Conservation (phyloP, 1,140 invertebrate species). For the Cephus cinctus region DNA sequence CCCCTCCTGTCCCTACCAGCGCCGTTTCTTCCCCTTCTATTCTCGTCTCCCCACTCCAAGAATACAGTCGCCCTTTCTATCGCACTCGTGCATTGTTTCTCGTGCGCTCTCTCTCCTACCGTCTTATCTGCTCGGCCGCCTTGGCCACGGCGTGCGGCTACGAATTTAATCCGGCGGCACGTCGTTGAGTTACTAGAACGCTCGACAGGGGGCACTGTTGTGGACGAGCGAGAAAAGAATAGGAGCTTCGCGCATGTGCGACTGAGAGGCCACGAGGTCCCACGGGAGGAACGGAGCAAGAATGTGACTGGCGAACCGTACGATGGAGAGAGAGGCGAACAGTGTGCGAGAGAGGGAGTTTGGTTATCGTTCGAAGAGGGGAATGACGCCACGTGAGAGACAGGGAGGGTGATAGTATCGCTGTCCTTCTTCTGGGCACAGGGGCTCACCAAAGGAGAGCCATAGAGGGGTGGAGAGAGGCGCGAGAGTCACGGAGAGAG, state of each 20-base stretch:
- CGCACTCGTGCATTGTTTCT: slow-evolving; percentile 11
- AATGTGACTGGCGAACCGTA: no score
- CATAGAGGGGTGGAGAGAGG: no score
- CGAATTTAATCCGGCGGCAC: slow-evolving; percentile 54
- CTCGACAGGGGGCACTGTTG: slow-evolving; percentile 44
- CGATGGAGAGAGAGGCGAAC: slow-evolving; percentile 20
- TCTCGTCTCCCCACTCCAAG: slow-evolving; percentile 11
- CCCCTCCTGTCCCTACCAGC: slow-evolving; percentile 29
- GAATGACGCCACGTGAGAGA: slow-evolving; percentile 20
- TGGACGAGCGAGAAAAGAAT: slow-evolving; percentile 26
- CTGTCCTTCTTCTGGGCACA: slow-evolving; percentile 16
- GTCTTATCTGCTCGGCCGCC: slow-evolving; percentile 34
- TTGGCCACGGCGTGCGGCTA: slow-evolving; percentile 20
- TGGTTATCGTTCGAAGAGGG: slow-evolving; percentile 30
- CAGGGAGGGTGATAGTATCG: slow-evolving; percentile 20
- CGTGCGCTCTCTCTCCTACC: slow-evolving; percentile 13
- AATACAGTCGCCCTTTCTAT: slow-evolving; percentile 13
- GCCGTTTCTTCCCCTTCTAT: slow-evolving; percentile 25
- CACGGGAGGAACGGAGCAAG: no score
- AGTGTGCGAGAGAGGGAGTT: slow-evolving; percentile 32
- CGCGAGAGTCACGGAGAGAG: no score
- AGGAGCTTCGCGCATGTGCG: no score
- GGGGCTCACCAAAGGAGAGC: no score
- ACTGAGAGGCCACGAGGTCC: no score
- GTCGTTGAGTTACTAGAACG: slow-evolving; percentile 45